These are phyloP conservation scores for Wasmannia auropunctata DNA, from an alignment of 1,140 invertebrate genomes.

Conservation along the genomic window DNA sequence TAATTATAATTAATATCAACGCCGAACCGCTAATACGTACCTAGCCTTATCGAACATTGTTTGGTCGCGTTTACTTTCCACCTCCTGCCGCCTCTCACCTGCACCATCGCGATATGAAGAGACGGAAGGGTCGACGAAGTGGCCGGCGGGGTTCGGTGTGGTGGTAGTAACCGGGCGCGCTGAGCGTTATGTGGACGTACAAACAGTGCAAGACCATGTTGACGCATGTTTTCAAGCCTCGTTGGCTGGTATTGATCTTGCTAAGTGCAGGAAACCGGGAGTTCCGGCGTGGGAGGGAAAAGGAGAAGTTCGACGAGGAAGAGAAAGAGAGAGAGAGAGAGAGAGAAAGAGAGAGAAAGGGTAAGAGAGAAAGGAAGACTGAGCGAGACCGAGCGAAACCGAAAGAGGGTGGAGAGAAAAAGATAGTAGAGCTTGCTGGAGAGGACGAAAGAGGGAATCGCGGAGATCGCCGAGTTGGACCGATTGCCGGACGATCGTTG, in stretches of 20 bases:
- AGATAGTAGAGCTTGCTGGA: neutral
- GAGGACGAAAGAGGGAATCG: slow-evolving; percentile 14
- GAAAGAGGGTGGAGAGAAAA: slow-evolving; percentile 32
- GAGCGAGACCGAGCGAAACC: neutral
- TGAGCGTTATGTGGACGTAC: slow-evolving; percentile 84
- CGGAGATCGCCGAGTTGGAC: slow-evolving; percentile 24
- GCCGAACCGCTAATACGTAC: slow-evolving; percentile 80
- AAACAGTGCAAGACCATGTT: slow-evolving; percentile 86
- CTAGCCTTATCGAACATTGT: slow-evolving; percentile 84
- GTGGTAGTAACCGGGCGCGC: slow-evolving; percentile 74
- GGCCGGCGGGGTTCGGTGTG: slow-evolving; percentile 71
- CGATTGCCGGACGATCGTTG: slow-evolving; percentile 58
- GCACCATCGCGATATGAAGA: slow-evolving; percentile 45
- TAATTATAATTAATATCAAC: slow-evolving; percentile 77
- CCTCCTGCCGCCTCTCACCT: slow-evolving; percentile 66
- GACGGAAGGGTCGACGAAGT: slow-evolving; percentile 74
- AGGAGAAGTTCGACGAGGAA: slow-evolving; percentile 52
- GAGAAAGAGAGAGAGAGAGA: slow-evolving; percentile 23
- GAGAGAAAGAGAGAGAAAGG: neutral
- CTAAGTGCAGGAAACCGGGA: slow-evolving; percentile 85
- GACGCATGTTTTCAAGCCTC: slow-evolving; percentile 87
- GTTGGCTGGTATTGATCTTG: slow-evolving; percentile 86
- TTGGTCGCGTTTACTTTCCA: slow-evolving; percentile 75
- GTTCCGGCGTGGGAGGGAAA: slow-evolving; percentile 68
- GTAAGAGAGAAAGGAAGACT: neutral